Evolutionary conservation across 1,140 invertebrate genomes (phyloP).

Genomic region (Dysdera silvatica): DNA sequence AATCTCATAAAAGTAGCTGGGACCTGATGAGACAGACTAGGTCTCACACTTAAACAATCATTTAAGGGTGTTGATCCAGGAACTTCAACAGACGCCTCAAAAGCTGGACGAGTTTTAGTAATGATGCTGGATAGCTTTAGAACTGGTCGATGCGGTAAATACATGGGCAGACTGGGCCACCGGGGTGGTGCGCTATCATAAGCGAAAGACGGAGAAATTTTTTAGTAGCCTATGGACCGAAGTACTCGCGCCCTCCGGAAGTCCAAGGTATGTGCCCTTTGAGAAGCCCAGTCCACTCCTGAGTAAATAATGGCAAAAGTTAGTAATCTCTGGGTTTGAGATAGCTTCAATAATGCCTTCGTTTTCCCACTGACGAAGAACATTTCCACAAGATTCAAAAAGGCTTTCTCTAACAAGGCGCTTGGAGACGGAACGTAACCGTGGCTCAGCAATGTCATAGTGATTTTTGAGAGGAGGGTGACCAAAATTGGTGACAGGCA

Average conservation of each 20-base stretch:
- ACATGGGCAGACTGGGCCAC: no score
- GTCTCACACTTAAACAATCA: conserved; percentile 5
- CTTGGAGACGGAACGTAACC: background rate
- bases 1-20: background rate
- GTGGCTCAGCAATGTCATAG: conserved; percentile 4
- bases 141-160: conserved; percentile 2
- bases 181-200: no score
- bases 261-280: no score
- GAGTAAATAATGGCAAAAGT: background rate
- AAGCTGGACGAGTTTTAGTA: conserved; percentile 1
- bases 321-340: background rate
- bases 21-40: background rate
- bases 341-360: conserved; percentile 9
- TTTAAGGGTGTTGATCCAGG: conserved; percentile 10
- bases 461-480: conserved; percentile 4
- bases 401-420: background rate
- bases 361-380: background rate
- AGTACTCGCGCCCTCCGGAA: no score
- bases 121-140: background rate
- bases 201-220: no score
- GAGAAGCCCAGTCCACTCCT: no score
- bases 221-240: no score
- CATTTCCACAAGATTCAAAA: background rate
- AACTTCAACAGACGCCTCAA: background rate
- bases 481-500: no score